Percentiles rank a stretch among this genome's conserved stretches.
Conservation (phyloP, 2,113 vertebrate species). For the Larimichthys polyactis region DNA sequence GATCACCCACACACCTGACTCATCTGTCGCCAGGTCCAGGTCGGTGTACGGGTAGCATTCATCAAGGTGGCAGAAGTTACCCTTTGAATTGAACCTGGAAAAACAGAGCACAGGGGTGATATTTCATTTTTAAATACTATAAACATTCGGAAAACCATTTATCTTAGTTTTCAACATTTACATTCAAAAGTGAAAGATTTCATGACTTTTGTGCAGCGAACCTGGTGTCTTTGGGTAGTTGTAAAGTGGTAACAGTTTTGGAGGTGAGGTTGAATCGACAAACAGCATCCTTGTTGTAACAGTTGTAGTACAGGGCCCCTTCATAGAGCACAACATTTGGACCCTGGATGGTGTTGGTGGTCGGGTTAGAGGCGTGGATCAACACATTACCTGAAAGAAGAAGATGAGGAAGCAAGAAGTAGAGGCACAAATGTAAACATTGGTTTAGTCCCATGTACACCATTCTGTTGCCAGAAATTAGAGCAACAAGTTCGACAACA, state of each 20-base stretch:
- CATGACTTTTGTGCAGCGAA: neutral
- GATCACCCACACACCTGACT: constrained; percentile 81
- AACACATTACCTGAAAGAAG: constrained; percentile 47
- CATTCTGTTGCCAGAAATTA: too few species aligned
- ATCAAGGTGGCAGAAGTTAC: constrained; percentile 76
- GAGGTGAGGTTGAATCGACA: constrained; percentile 81
- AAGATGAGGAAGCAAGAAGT: neutral
- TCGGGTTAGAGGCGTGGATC: constrained; percentile 74
- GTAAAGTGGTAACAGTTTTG: constrained; percentile 51
- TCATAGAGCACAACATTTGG: constrained; percentile 79
- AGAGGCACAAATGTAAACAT: neutral
- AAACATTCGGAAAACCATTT: neutral
- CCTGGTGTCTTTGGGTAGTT: constrained; percentile 78
- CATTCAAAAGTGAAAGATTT: neutral
- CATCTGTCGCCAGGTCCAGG: constrained; percentile 82
- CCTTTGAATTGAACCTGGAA: constrained; percentile 77
- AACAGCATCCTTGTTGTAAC: constrained; percentile 75
- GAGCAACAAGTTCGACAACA: too few species aligned
- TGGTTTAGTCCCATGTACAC: too few species aligned
- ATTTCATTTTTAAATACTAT: neutral
- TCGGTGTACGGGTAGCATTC: constrained; percentile 78
- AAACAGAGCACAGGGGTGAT: neutral
- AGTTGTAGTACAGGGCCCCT: constrained; percentile 80
- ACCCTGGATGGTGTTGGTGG: constrained; percentile 84
- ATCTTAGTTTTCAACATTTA: neutral